A percentile compares a stretch with the other conserved stretches of the same genome.
These are phyloP conservation scores for Nyctibius bracteatus DNA, from an alignment of 2,113 vertebrate species.

Conservation along the genomic window DNA sequence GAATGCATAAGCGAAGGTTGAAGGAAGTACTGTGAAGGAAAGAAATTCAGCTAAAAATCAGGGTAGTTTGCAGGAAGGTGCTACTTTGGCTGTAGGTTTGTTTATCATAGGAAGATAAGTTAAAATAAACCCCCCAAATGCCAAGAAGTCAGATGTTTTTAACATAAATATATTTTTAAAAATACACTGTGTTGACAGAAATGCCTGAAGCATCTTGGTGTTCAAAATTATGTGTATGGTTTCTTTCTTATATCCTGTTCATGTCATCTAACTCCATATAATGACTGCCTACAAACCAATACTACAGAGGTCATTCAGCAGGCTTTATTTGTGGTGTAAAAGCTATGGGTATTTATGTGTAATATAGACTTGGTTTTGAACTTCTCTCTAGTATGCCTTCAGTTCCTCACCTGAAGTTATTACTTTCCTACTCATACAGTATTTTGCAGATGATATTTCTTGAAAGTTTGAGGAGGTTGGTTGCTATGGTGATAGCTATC, in stretches of 20 bases:
- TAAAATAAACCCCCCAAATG: not conserved
- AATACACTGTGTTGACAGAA: not conserved
- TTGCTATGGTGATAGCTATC: not conserved
- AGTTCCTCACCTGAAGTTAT: not conserved
- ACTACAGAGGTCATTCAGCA: not conserved
- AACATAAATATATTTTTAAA: not conserved
- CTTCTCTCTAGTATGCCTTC: not conserved
- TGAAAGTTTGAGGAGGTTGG: not conserved
- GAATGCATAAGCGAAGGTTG: fast-evolving
- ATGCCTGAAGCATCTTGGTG: not conserved
- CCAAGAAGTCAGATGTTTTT: not conserved
- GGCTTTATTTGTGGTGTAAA: not conserved
- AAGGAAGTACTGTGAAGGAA: not conserved
- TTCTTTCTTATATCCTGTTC: not conserved
- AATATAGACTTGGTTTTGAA: not conserved
- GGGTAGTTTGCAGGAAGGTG: not conserved
- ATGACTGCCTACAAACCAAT: not conserved
- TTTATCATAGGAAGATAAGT: not conserved
- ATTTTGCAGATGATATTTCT: not conserved
- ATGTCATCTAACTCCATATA: not conserved
- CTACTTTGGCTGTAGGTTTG: not conserved
- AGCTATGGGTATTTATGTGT: not conserved
- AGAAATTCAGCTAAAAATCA: not conserved
- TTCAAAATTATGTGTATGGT: not conserved
- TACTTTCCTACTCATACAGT: not conserved